Evolutionary conservation across 2,797 vertebrate species (phyloP), one percentile per base, ranked within the genome.

Genomic region (Cossypha heuglini): DNA sequence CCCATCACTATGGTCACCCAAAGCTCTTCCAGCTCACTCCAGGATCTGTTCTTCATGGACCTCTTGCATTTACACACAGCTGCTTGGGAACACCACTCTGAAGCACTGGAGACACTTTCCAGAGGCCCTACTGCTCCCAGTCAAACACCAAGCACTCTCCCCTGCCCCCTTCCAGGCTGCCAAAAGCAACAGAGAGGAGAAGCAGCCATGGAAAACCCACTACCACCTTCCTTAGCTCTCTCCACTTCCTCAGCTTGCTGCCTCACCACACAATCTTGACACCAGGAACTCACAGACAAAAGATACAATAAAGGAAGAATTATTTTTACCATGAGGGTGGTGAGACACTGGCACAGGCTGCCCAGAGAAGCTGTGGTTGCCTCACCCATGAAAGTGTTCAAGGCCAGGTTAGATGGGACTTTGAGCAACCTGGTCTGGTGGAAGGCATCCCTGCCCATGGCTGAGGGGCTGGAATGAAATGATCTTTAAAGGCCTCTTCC

Each of bases 381-480:
- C 16, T 21, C 40, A 33, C 6, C 42, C 22, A 10, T 58, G 24
- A 10, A 12, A 46, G 10, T 8, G 24, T 15, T 42, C 67, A 64
- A 46, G 55, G 40, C 1, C 51, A 73, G 55, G 18, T 0, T 35
- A 33, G 13, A 86, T 1, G 2, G 21, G 6, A 19, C 38, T 82
- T 51, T 35, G 38, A 72, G 33, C 28, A 68, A 52, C 11, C 20
- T 38, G 21, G 1, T 64, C 16, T 52, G n/a, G 1, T 68, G 31
- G 28, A 21, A 67, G 19, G 16, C n/a, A 21, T n/a, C 22, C 12
- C 67, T 76, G 72, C 8, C 18, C 35, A 28, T 1, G 5, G 71
- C 40, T 51, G 28, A 76, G 9, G 5, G 11, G 3, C 0, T 40
- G 61, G 17, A 55, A 69, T 1, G 3, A 43, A 4, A 9, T 11